These are phyloP conservation scores for Gadopsis bispinosus DNA, from an alignment of 2,797 vertebrate species.

Conservation along the genomic window DNA sequence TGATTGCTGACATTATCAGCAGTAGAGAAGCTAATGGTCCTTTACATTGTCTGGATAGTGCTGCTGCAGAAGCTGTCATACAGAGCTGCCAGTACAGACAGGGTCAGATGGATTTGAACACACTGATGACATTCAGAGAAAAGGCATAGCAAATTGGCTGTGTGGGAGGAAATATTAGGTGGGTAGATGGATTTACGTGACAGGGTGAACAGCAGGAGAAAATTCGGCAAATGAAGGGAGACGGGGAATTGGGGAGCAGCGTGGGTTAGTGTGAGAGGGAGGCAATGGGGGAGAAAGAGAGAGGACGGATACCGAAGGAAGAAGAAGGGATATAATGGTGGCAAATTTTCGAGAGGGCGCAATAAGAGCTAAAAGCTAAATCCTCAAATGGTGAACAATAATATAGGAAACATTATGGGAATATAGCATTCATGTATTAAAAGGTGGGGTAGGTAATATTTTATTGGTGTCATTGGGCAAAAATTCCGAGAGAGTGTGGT, in stretches of 20 bases:
- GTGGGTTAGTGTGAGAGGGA: not conserved
- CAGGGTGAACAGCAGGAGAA: not conserved
- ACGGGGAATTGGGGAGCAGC: not conserved
- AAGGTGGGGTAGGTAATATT: too few species aligned
- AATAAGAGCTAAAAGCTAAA: too few species aligned
- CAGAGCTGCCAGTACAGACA: not conserved
- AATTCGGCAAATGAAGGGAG: conserved; percentile 1
- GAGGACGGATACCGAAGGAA: not conserved
- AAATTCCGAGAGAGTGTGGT: too few species aligned
- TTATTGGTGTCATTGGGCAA: too few species aligned
- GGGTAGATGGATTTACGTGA: not conserved
- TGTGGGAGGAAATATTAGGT: not conserved
- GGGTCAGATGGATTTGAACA: not conserved
- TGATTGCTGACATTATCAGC: conserved; percentile 54
- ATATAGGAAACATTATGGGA: too few species aligned
- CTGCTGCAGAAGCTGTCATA: conserved; percentile 16
- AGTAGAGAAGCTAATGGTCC: conserved; percentile 45
- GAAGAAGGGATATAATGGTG: not conserved
- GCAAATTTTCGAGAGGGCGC: too few species aligned
- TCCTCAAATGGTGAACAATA: too few species aligned
- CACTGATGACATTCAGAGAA: not conserved
- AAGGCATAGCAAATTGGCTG: not conserved
- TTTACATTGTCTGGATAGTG: conserved; percentile 10
- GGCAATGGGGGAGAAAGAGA: not conserved
- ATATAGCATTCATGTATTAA: too few species aligned